Evolutionary conservation across 2,888 invertebrate genomes (phyloP), one percentile per base, ranked within the genome.

Genomic region (Rhagium mordax): DNA sequence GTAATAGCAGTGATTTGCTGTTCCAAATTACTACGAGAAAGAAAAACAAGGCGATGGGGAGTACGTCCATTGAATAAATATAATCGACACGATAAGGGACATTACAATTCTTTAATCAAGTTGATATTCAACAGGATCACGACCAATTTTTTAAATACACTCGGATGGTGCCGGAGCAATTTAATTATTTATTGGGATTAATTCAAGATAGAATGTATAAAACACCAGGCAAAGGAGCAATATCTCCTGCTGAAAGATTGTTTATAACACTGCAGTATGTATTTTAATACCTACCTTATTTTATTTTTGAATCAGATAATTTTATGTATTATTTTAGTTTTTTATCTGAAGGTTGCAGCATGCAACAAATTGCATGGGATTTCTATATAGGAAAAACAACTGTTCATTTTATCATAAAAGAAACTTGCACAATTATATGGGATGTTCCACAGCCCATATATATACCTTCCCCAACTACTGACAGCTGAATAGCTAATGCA

Each of bases 331-430:
- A 24, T 67, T 67, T 24, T 21, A 67, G 67, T 57, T 67, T 57
- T 24, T 41, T 67, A 47, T 57, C 57, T 55, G 67, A 67, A 57
- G 67, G 57, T 13, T 68, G 68, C 57, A 64, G 48, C 6, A 64
- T 64, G 64, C 65, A 64, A 15, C 49, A 70, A 29, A 64, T 70
- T 48, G 59, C 59, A 15, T 47, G 70, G 57, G 59, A 57, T 16
- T 49, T 55, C 20, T 41, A 64, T n/a, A 48, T 70, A 10, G 65
- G 65, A 55, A 41, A 70, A 55, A 49, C 70, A 20, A 70, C 70
- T 29, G 70, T 57, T 7, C 70, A 70, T 48, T 15, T 24, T 8
- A 64, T 70, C 2, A 59, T 65, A 3, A 65, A 59, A 0, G 64
- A 70, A 41, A 70, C 64, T 1, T 55, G 55, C 6, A 1, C 41